These are phyloP conservation scores for Hydrolagus colliei DNA, from an alignment of 2,797 vertebrate species.

Conservation along the genomic window DNA sequence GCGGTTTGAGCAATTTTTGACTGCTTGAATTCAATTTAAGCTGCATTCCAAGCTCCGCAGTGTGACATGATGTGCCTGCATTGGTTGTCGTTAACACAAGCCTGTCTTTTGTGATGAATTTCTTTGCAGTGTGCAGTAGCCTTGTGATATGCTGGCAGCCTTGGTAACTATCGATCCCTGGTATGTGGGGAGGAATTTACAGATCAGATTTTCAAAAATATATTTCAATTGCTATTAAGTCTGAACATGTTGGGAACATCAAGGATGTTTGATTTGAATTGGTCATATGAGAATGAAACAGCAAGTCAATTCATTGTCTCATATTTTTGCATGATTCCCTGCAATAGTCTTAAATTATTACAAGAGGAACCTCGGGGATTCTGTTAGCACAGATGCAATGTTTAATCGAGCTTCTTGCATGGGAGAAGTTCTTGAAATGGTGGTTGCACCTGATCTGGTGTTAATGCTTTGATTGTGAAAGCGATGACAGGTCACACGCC, in stretches of 20 bases:
- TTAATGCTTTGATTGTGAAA: not conserved
- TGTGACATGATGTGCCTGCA: not conserved
- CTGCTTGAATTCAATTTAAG: slow-evolving; percentile 17
- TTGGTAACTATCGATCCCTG: not conserved
- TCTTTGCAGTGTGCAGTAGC: no score
- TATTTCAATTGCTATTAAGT: not conserved
- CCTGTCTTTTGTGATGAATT: not conserved
- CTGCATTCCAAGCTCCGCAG: not conserved
- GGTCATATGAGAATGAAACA: not conserved
- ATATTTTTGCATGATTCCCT: not conserved
- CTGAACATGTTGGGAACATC: slow-evolving; percentile 4
- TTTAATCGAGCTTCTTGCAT: not conserved
- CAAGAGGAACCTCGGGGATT: no score
- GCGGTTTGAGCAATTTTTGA: not conserved
- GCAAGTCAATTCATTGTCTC: not conserved
- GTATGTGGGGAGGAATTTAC: not conserved
- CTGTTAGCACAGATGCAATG: no score
- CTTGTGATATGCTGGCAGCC: no score
- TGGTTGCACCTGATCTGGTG: not conserved
- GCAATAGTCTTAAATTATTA: not conserved
- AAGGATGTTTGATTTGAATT: not conserved
- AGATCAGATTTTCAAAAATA: not conserved
- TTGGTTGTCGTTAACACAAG: not conserved
- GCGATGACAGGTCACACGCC: no score
- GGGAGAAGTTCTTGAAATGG: not conserved